Percentiles rank a stretch among this genome's conserved stretches.
phyloP scores from a whole-genome alignment of 2,113 vertebrate genomes.

The Anhinga rufa region DNA sequence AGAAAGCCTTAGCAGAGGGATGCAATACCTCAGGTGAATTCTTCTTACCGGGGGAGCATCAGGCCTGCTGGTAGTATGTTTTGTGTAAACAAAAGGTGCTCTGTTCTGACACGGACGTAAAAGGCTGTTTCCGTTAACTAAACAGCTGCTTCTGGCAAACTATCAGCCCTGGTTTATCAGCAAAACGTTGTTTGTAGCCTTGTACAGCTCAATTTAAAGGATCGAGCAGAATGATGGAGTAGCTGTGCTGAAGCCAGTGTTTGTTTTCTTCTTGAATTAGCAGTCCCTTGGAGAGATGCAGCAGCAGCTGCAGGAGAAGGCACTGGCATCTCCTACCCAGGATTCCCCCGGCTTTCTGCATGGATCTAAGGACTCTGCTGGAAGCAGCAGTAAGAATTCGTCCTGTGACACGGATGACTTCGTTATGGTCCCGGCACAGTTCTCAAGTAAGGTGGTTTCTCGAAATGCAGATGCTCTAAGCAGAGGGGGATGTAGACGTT shows the following conservation, averaged over 20 bases:
- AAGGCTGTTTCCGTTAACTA: background rate
- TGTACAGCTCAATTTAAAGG: background rate
- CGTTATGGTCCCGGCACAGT: slow-evolving; percentile 88
- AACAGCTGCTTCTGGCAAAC: slow-evolving; percentile 6
- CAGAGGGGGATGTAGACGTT: background rate
- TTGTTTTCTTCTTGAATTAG: slow-evolving; percentile 46
- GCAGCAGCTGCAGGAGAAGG: slow-evolving; percentile 79
- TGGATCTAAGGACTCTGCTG: slow-evolving; percentile 75
- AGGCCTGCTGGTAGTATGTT: background rate
- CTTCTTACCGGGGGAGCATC: background rate
- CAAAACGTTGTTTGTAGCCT: background rate
- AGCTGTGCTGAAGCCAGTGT: background rate
- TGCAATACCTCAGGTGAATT: background rate
- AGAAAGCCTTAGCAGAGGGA: background rate
- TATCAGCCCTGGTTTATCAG: background rate
- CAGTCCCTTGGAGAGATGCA: slow-evolving; percentile 85
- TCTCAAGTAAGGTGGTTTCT: slow-evolving; percentile 76
- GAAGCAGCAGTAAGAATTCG: slow-evolving; percentile 89
- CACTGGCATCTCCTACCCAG: slow-evolving; percentile 76
- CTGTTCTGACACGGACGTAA: background rate
- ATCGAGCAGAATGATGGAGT: background rate
- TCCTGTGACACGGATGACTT: slow-evolving; percentile 91
- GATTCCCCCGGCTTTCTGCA: slow-evolving; percentile 78
- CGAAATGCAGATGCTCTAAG: background rate
- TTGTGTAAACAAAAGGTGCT: background rate